phyloP scores from a whole-genome alignment of 2,797 vertebrate genomes.

The Muscicapa striata region DNA sequence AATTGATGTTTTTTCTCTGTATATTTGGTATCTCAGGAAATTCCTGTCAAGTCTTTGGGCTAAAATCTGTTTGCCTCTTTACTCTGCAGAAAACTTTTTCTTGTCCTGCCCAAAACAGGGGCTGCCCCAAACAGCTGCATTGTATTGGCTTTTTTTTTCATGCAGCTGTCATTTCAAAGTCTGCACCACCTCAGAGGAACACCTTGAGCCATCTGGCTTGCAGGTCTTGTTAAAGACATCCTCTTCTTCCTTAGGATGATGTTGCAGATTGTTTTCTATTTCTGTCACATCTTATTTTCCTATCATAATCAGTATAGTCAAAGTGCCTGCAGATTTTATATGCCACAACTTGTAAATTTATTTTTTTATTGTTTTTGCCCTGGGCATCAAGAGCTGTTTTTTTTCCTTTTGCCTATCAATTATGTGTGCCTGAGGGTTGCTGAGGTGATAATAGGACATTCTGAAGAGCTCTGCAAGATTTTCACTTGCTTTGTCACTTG shows the following conservation, averaged over 20 bases:
- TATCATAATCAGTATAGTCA: neutral
- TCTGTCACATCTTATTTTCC: neutral
- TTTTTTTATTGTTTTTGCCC: neutral
- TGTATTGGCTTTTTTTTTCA: neutral
- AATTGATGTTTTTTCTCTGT: neutral
- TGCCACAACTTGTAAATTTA: neutral
- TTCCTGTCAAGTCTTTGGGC: neutral
- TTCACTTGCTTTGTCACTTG: neutral
- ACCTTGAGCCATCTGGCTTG: neutral
- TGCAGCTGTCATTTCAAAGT: neutral
- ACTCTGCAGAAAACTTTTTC: neutral
- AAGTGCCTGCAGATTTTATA: conserved; percentile 1
- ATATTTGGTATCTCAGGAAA: neutral
- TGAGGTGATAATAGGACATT: neutral
- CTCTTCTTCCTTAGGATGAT: neutral
- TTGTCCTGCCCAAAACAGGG: neutral
- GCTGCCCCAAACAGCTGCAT: neutral
- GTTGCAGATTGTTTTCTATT: neutral
- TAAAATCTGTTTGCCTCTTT: neutral
- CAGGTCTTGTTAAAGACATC: neutral
- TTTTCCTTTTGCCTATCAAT: neutral
- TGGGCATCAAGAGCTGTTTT: neutral
- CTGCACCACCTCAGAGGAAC: neutral
- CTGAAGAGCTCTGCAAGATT: neutral
- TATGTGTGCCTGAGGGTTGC: neutral